These are phyloP conservation scores for Caenorhabditis sulstoni DNA, from an alignment of 2,888 invertebrate species.

Conservation along the genomic window DNA sequence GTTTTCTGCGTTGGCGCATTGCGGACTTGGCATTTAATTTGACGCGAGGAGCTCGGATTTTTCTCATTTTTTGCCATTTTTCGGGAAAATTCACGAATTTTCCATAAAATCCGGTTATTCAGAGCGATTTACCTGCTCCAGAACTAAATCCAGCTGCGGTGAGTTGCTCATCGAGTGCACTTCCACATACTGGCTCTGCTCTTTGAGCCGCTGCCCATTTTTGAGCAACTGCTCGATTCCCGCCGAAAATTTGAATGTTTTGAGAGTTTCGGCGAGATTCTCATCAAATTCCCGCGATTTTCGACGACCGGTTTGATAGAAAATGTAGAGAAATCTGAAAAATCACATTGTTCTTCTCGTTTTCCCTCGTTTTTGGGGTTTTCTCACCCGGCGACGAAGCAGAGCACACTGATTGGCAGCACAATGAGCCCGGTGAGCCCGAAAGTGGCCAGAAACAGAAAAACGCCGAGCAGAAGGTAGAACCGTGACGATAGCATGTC, in stretches of 20 bases:
- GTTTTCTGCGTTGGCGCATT: too few species aligned
- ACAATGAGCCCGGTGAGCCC: conserved; percentile 66
- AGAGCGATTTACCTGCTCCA: conserved; percentile 65
- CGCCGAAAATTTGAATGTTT: conserved; percentile 45
- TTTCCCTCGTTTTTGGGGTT: not conserved
- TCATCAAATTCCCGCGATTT: conserved; percentile 43
- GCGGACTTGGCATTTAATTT: too few species aligned
- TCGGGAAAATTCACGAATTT: too few species aligned
- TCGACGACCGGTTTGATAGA: conserved; percentile 60
- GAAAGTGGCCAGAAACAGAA: conserved; percentile 67
- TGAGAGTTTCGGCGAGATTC: conserved; percentile 47
- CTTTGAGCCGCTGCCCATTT: conserved; percentile 57
- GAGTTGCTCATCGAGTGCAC: conserved; percentile 70
- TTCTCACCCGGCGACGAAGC: conserved; percentile 64
- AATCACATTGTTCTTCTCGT: not conserved
- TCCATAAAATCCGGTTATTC: not conserved
- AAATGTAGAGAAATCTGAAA: conserved; percentile 59
- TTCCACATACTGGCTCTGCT: conserved; percentile 55
- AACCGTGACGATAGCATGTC: conserved; percentile 32
- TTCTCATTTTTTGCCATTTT: not conserved
- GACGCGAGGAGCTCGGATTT: too few species aligned
- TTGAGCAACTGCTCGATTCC: conserved; percentile 68
- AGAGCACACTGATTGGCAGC: conserved; percentile 46
- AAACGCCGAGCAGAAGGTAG: conserved; percentile 58
- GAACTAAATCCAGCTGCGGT: conserved; percentile 63